A percentile compares a stretch with the other conserved stretches of the same genome.
Evolutionary conservation across 2,113 vertebrate genomes (phyloP).

Genomic region (Meriones unguiculatus): DNA sequence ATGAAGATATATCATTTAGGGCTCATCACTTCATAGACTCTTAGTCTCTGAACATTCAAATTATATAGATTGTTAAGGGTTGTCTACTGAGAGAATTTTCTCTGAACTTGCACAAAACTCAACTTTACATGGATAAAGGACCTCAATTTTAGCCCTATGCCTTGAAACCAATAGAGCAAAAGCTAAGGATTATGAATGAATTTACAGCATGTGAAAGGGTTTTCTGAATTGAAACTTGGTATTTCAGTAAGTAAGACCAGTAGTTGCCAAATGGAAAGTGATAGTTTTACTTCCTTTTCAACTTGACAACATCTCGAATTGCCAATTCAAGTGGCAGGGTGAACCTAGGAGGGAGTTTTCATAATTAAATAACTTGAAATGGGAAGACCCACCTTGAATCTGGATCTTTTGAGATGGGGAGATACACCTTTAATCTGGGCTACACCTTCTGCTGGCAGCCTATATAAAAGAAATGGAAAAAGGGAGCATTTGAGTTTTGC

Average conservation of each 20-base stretch:
- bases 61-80: neutral
- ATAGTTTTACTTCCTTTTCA: neutral
- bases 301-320: neutral
- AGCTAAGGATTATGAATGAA: neutral
- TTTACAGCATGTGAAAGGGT: neutral
- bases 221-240: neutral
- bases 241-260: neutral
- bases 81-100: neutral
- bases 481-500: neutral
- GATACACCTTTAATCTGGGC: neutral
- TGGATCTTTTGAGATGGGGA: neutral
- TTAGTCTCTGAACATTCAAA: neutral
- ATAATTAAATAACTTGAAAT: neutral
- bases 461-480: neutral
- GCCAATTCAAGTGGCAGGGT: neutral
- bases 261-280: neutral
- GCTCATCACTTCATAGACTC: neutral
- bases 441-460: neutral
- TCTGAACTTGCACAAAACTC: neutral
- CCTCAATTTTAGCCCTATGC: neutral
- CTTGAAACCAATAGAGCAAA: neutral
- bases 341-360: neutral
- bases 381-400: neutral
- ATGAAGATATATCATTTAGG: neutral
- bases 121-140: neutral